Evolutionary conservation across 1,140 invertebrate genomes (phyloP), one percentile per base, ranked within the genome.

Genomic region (Pseudomyrmex pallidus): DNA sequence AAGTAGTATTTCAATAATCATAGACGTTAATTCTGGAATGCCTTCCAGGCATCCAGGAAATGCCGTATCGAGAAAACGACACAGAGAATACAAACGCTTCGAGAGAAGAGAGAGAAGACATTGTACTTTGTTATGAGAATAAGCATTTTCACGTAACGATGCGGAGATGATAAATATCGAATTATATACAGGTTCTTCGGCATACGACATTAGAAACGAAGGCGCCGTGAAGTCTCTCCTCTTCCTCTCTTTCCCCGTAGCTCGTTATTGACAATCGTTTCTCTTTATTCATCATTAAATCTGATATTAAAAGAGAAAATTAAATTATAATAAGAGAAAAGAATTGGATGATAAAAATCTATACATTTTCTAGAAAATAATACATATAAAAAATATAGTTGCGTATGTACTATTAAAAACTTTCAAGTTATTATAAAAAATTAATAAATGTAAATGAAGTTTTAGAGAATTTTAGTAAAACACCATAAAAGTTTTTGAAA

Each of bases 111-210:
- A 35, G 35, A 35, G 12, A 54, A 76, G 61, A 46, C 7, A 57
- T 52, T 54, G 12, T 76, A 66, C 48, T 77, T 64, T 9, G n/a
- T 66, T n/a, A 44, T 48, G 17, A 44, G 13, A 13, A 77, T 56
- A 77, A 54, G n/a, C 54, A 25, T 20, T 3, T n/a, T 10, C 54
- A 57, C n/a, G 13, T 70, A 78, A 80, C n/a, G 15, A 48, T 67
- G 35, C 15, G 54, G 67, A 5, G 35, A 50, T 62, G 70, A 87
- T 84, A 78, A 87, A 82, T 82, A 73, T 48, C 59, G 86, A 85
- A 85, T 88, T 35, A 35, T 85, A 85, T 61, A 77, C 48, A 35
- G 56, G 56, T 85, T 12, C 44, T 88, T 72, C 46, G 70, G 1
- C 70, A n/a, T 8, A 73, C 35, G 35, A 35, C 35, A 48, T 62